Evolutionary conservation across 2,888 invertebrate species (phyloP), one percentile per base, ranked within the genome.

Genomic region (Eurois occulta): DNA sequence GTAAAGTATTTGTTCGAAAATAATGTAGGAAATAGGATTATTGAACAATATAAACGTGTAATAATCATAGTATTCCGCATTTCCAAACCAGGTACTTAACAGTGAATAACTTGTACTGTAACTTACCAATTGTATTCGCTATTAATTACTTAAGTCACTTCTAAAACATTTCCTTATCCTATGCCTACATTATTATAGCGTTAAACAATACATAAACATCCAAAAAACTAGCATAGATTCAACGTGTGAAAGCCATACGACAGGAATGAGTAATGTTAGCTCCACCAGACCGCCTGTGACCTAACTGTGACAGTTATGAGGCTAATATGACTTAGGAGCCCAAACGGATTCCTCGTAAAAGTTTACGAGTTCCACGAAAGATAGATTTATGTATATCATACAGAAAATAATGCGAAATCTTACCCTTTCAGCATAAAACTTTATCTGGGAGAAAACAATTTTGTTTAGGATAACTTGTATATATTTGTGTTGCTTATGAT

Each of bases 351-450:
- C 78, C 70, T 86, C 84, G 86, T 84, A 84, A 86, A 83, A 86
- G 21, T 86, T 86, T 76, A 84, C 73, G 86, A 86, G 64, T 65
- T 60, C 46, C 67, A 38, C 48, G 64, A 66, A 58, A n/a, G 55
- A 86, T 83, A 78, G 86, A 86, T 84, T 84, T 84, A 83, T 83
- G 79, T 68, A 62, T 75, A 68, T 75, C 86, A 81, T 35, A 77
- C 62, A 72, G 68, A 75, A 82, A 75, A 74, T 81, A 77, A 68
- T 60, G 65, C 28, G 32, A 43, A 66, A 77, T 85, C 52, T 58
- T 41, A 65, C 38, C 46, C 64, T 68, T 68, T 68, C 43, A 41
- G 67, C 64, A 35, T 73, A 68, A 52, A 66, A 68, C 24, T 80
- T 78, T 78, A 48, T 83, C 24, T 48, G 24, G 35, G 18, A 16